These are phyloP conservation scores for Microchirus variegatus DNA, from an alignment of 2,797 vertebrate genomes.

Conservation along the genomic window DNA sequence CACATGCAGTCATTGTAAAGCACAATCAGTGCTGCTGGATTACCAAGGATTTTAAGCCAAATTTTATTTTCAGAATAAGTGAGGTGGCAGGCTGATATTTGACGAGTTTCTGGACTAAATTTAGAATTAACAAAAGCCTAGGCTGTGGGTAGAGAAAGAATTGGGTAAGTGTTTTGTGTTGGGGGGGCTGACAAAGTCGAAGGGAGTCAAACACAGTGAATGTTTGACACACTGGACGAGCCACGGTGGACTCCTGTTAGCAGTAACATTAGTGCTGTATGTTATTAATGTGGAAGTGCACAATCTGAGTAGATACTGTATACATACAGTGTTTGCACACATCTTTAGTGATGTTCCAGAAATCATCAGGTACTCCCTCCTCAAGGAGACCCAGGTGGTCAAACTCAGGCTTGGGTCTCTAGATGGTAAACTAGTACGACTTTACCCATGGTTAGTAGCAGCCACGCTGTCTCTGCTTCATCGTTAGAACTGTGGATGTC, in stretches of 20 bases:
- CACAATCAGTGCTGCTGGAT: conserved; percentile 26
- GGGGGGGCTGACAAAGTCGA: conserved; percentile 31
- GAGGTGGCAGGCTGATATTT: conserved; percentile 19
- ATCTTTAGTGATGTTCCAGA: no score
- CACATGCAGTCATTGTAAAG: conserved; percentile 7
- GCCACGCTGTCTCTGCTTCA: no score
- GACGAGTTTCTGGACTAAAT: conserved; percentile 9
- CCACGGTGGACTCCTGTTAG: conserved; percentile 7
- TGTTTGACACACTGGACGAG: conserved; percentile 40
- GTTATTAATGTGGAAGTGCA: no score
- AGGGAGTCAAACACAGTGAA: conserved; percentile 34
- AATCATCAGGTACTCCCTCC: no score
- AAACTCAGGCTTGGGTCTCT: no score
- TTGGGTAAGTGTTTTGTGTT: conserved; percentile 26
- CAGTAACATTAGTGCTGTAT: no score
- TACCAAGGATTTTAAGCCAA: conserved; percentile 22
- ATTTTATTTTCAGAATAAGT: conserved; percentile 24
- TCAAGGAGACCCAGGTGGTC: no score
- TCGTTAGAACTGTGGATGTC: no score
- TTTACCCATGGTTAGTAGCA: no score
- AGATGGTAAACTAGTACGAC: no score
- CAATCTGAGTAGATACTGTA: no score
- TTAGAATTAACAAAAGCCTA: conserved; percentile 33
- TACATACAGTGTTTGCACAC: no score
- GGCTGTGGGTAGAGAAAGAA: background rate